Conservation (phyloP, 2,797 vertebrate genomes). For the Neomorphus geoffroyi region DNA sequence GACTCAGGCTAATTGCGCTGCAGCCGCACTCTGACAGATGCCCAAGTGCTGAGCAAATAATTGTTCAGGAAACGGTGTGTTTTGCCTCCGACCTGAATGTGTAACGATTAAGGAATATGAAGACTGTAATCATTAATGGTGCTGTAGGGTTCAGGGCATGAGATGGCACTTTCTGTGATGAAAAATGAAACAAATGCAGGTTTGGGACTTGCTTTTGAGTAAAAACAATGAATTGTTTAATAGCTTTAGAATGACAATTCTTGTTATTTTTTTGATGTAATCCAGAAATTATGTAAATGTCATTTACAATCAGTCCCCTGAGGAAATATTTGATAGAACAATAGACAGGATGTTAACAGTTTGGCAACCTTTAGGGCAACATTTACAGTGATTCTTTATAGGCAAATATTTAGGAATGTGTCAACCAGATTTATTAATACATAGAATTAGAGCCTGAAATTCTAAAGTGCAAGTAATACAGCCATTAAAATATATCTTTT, state of each 20-base stretch:
- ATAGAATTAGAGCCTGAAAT: not conserved
- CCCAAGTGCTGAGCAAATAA: not conserved
- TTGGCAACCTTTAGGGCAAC: slow-evolving; percentile 33
- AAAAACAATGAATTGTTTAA: not conserved
- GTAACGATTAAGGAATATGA: not conserved
- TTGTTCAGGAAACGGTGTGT: not conserved
- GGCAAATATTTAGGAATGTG: slow-evolving; percentile 54
- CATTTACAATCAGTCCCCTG: slow-evolving; percentile 19
- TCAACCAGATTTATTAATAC: slow-evolving; percentile 34
- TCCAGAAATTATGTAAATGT: not conserved
- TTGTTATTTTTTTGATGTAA: slow-evolving; percentile 22
- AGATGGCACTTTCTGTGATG: not conserved
- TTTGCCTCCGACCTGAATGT: not conserved
- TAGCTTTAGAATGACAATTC: not conserved
- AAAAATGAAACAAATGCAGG: not conserved
- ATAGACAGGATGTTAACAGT: slow-evolving; percentile 31
- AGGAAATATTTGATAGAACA: slow-evolving; percentile 43
- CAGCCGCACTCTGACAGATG: not conserved
- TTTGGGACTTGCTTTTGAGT: slow-evolving; percentile 10
- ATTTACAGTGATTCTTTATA: slow-evolving; percentile 14
- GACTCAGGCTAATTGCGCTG: slow-evolving; percentile 13
- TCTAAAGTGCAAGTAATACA: not conserved
- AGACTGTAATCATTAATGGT: not conserved
- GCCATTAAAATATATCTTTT: not conserved
- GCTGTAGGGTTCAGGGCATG: not conserved